These are phyloP conservation scores for Sebastes oblongus DNA, from an alignment of 2,797 vertebrate genomes.

Conservation along the genomic window DNA sequence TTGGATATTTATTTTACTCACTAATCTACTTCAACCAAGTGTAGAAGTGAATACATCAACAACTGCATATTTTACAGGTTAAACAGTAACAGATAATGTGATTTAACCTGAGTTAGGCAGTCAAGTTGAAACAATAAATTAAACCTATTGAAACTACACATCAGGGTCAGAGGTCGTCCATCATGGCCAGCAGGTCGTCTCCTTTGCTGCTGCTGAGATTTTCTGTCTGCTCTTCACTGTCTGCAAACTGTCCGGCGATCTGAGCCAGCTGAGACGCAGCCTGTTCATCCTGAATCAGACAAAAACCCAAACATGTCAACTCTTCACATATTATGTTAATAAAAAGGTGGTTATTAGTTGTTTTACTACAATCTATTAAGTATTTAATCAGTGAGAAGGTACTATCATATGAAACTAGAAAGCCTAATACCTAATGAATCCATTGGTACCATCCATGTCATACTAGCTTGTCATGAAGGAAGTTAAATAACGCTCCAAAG, in stretches of 20 bases:
- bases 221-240: conserved; percentile 54
- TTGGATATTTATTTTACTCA: neutral
- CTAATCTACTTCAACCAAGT: neutral
- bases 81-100: neutral
- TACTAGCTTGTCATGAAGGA: too few species aligned
- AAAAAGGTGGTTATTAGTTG: neutral
- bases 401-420: too few species aligned
- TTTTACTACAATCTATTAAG: neutral
- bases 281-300: conserved; percentile 81
- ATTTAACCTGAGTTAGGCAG: neutral
- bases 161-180: conserved; percentile 86
- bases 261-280: conserved; percentile 81
- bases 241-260: conserved; percentile 86
- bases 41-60: neutral
- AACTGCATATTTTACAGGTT: conserved; percentile 2
- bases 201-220: conserved; percentile 83
- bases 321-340: neutral
- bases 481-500: too few species aligned
- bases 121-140: neutral
- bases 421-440: too few species aligned
- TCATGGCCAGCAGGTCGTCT: conserved; percentile 90
- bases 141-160: neutral
- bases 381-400: neutral
- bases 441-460: too few species aligned
- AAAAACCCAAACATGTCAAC: neutral